Percentiles rank a stretch among this genome's conserved stretches.
These are phyloP conservation scores for Onchidella celtica DNA, from an alignment of 2,888 invertebrate species.

Conservation along the genomic window DNA sequence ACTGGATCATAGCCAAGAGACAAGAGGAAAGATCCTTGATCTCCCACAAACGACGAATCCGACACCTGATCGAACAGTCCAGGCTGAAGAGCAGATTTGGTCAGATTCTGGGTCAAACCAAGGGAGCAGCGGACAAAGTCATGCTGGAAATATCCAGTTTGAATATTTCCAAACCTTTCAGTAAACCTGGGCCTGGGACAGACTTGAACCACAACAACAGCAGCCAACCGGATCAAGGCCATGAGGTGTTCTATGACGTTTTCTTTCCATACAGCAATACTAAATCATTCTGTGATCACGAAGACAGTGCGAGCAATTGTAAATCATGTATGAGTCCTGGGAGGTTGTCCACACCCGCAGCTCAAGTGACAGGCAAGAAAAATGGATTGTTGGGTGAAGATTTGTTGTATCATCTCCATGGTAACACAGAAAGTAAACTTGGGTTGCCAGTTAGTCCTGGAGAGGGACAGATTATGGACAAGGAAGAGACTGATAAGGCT, in stretches of 20 bases:
- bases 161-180: constrained; percentile 11
- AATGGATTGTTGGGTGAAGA: background rate
- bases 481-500: background rate
- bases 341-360: background rate
- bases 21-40: constrained; percentile 10
- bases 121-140: background rate
- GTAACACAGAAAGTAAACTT: background rate
- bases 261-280: background rate
- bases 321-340: too few relatives aligned
- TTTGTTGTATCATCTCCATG: background rate
- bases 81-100: constrained; percentile 7
- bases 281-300: background rate
- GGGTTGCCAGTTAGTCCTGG: background rate
- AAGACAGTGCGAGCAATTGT: too few relatives aligned
- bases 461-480: background rate
- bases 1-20: background rate
- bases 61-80: constrained; percentile 42
- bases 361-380: background rate
- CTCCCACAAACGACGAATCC: constrained; percentile 27
- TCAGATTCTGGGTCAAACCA: background rate
- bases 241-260: background rate
- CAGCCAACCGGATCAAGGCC: background rate
- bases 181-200: background rate
- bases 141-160: constrained; percentile 6
- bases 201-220: background rate